Conservation (phyloP, 1,140 invertebrate species). For the Coptotermes formosanus region DNA sequence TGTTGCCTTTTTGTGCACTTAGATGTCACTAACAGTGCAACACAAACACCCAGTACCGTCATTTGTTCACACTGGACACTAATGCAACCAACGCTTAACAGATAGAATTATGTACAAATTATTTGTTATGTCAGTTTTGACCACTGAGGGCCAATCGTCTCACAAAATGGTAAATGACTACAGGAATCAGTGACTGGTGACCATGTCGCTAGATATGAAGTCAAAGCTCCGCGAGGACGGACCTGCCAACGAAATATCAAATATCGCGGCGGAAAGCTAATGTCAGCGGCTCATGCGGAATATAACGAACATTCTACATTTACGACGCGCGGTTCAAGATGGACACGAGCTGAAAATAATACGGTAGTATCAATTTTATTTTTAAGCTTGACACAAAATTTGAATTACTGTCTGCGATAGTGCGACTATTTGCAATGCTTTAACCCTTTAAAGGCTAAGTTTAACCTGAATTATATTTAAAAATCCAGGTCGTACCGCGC, state of each 20-base stretch:
- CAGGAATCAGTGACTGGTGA: not conserved
- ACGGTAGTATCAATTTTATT: no score
- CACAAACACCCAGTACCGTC: not conserved
- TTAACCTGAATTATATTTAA: no score
- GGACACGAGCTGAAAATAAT: no score
- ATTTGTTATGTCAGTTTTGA: not conserved
- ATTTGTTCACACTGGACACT: not conserved
- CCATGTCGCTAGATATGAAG: not conserved
- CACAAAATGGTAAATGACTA: not conserved
- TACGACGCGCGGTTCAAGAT: not conserved
- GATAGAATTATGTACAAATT: not conserved
- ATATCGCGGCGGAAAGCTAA: not conserved
- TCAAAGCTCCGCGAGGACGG: not conserved
- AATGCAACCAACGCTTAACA: not conserved
- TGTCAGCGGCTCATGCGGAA: not conserved
- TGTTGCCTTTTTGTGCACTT: no score
- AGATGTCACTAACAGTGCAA: no score
- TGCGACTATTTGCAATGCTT: no score
- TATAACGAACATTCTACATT: not conserved
- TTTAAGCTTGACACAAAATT: no score
- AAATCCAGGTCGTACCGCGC: no score
- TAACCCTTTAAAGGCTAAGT: no score
- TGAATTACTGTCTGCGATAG: no score
- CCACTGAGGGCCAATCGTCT: not conserved
- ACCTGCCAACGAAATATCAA: constrained; percentile 30